A percentile compares a stretch with the other conserved stretches of the same genome.
Conservation (phyloP, 2,113 vertebrate genomes). For the Pyrgilauda ruficollis region DNA sequence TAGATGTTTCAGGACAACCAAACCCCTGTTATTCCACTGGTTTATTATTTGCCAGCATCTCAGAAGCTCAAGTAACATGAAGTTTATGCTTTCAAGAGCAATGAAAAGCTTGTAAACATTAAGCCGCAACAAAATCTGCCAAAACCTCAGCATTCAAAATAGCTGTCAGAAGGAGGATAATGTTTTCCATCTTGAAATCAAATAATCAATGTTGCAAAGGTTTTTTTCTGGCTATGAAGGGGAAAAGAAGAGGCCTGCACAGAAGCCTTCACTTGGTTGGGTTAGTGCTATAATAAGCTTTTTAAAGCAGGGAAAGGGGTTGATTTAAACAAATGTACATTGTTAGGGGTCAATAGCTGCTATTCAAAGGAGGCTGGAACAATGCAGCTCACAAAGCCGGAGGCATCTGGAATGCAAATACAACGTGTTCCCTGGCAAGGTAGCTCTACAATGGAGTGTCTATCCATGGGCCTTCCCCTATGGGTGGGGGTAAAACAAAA, state of each 20-base stretch:
- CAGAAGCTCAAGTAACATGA: background rate
- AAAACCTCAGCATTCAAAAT: conserved; percentile 10
- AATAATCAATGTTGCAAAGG: background rate
- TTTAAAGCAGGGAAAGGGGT: background rate
- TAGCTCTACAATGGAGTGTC: background rate
- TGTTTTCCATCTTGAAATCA: background rate
- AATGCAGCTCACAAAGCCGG: background rate
- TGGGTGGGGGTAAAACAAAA: background rate
- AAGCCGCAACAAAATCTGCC: background rate
- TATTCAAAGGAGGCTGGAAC: conserved; percentile 35
- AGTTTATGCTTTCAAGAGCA: conserved; percentile 20
- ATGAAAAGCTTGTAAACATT: conserved; percentile 11
- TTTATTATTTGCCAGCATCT: conserved; percentile 1
- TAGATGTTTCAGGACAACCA: background rate
- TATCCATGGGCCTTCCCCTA: background rate
- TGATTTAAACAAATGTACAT: conserved; percentile 44
- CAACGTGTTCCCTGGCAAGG: conserved; percentile 21
- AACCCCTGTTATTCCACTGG: background rate
- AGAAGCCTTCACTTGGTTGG: background rate
- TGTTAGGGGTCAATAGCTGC: conserved; percentile 46
- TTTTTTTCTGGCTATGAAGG: background rate
- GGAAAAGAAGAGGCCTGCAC: background rate
- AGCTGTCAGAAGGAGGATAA: background rate
- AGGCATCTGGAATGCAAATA: conserved; percentile 54
- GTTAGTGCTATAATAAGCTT: background rate